Conservation (phyloP, 1,140 invertebrate genomes). For the Heliconius eleuchia region DNA sequence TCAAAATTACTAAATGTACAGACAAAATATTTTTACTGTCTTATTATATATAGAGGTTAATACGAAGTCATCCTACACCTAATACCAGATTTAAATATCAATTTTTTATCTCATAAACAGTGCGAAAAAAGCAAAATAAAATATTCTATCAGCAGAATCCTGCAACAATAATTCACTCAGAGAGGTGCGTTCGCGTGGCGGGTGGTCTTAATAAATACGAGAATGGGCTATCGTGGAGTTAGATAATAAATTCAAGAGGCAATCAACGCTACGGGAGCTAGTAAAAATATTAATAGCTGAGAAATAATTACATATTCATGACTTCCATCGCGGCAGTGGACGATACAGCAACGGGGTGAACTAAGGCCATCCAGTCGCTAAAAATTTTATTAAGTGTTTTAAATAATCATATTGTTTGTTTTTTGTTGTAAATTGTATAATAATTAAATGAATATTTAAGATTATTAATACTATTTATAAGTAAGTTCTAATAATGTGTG, state of each 20-base stretch:
- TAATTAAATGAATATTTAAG: too few relatives aligned
- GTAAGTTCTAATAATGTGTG: too few relatives aligned
- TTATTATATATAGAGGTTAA: not conserved
- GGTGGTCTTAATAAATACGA: slow-evolving; percentile 81
- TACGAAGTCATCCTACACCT: not conserved
- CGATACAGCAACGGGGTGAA: slow-evolving; percentile 53
- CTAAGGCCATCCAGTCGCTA: slow-evolving; percentile 46
- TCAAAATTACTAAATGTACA: too few relatives aligned
- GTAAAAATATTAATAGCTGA: slow-evolving; percentile 80
- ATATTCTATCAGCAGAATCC: slow-evolving; percentile 79
- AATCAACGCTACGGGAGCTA: slow-evolving; percentile 76
- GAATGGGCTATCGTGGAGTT: slow-evolving; percentile 75
- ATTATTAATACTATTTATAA: too few relatives aligned
- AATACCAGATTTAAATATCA: slow-evolving; percentile 36
- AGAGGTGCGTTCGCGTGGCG: slow-evolving; percentile 68
- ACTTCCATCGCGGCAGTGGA: slow-evolving; percentile 52
- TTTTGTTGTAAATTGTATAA: too few relatives aligned
- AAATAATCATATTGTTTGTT: too few relatives aligned
- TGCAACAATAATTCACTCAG: slow-evolving; percentile 73
- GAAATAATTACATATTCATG: slow-evolving; percentile 80
- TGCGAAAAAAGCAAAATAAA: slow-evolving; percentile 67
- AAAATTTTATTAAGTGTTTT: not conserved
- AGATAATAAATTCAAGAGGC: slow-evolving; percentile 81
- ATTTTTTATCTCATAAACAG: slow-evolving; percentile 53
- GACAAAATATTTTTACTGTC: too few relatives aligned